Percentiles rank a stretch among this genome's conserved stretches.
Evolutionary conservation across 2,113 vertebrate species (phyloP).

Genomic region (Coryphaenoides rupestris): DNA sequence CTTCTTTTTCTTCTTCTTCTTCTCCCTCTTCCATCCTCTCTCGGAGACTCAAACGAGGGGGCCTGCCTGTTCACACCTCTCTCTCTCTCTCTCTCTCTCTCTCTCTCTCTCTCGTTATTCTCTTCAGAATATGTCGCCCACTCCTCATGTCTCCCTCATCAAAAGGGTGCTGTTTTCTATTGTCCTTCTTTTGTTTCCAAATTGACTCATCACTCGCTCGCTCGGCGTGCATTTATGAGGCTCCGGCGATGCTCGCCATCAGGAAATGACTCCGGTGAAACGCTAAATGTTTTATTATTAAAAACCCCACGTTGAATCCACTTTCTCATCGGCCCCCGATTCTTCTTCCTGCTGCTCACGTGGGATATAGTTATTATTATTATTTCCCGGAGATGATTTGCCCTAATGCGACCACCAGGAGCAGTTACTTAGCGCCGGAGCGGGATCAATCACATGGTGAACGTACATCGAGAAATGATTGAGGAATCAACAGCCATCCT

Average conservation of each 20-base stretch:
- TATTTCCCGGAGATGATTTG: conserved; percentile 23
- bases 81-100: not conserved
- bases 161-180: conserved; percentile 6
- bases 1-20: not conserved
- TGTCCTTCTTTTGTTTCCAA: conserved; percentile 2
- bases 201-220: conserved; percentile 1
- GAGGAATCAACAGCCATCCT: not conserved
- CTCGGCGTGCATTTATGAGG: conserved; percentile 35
- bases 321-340: conserved; percentile 15
- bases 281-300: conserved; percentile 36
- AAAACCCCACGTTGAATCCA: conserved; percentile 20
- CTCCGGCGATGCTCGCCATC: conserved; percentile 19
- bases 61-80: too few species aligned
- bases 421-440: not conserved
- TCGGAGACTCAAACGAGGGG: too few species aligned
- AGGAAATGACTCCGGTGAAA: conserved; percentile 8
- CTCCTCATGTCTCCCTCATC: not conserved
- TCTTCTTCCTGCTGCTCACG: conserved; percentile 12
- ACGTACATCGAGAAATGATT: too few species aligned
- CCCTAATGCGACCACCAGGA: conserved; percentile 11
- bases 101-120: not conserved
- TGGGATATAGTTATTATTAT: too few species aligned
- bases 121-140: too few species aligned
- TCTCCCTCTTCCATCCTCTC: not conserved
- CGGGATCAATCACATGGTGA: not conserved